phyloP scores from a whole-genome alignment of 2,888 invertebrate species.

The Parnassius orleans region DNA sequence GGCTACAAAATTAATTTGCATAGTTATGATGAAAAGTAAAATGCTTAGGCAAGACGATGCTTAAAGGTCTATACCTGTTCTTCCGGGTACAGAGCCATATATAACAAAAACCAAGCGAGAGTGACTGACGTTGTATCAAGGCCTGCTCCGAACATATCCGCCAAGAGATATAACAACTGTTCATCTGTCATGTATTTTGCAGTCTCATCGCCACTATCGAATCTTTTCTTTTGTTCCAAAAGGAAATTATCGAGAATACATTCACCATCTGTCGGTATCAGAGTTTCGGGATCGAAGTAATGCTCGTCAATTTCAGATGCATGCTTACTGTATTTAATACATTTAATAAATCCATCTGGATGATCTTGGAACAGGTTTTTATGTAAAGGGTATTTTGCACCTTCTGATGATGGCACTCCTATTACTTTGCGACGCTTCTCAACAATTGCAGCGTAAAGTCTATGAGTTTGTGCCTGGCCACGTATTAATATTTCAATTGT shows the following conservation, averaged over 20 bases:
- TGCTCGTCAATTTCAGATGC: constrained; percentile 55
- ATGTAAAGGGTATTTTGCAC: constrained; percentile 55
- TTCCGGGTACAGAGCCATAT: constrained; percentile 85
- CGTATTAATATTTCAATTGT: constrained; percentile 84
- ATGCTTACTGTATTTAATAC: constrained; percentile 67
- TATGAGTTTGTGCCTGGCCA: constrained; percentile 87
- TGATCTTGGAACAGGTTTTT: constrained; percentile 56
- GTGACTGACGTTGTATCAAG: constrained; percentile 91
- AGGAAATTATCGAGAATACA: constrained; percentile 85
- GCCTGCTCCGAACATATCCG: constrained; percentile 93
- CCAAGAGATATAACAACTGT: constrained; percentile 87
- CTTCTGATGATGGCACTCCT: constrained; percentile 49
- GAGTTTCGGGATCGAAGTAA: constrained; percentile 64
- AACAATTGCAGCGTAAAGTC: constrained; percentile 85
- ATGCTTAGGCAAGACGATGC: constrained; percentile 16
- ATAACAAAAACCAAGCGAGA: constrained; percentile 90
- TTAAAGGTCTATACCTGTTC: constrained; percentile 76
- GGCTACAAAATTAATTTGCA: constrained; percentile 17
- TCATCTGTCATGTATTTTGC: constrained; percentile 81
- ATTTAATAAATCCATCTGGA: constrained; percentile 66
- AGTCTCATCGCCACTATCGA: constrained; percentile 58
- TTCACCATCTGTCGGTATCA: constrained; percentile 65
- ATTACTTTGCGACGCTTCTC: constrained; percentile 72
- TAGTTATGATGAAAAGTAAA: constrained; percentile 12
- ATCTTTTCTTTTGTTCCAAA: constrained; percentile 79